Evolutionary conservation across 2,888 invertebrate species (phyloP).

Genomic region (Allygus modestus): DNA sequence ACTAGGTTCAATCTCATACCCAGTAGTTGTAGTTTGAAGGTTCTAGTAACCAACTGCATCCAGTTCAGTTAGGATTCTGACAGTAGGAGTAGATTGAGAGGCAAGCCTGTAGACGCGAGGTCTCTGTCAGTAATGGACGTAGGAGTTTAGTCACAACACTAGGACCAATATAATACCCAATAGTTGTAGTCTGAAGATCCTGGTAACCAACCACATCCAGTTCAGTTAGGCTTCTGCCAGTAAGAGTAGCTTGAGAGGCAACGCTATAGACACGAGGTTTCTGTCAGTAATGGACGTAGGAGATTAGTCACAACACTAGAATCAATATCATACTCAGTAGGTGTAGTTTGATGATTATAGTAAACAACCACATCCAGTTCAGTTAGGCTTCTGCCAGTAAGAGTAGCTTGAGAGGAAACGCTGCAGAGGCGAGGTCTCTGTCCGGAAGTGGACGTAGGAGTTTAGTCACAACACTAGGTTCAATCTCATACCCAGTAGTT

Average conservation of each 20-base stretch:
- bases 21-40: no score
- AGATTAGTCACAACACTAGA: neutral
- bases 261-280: neutral
- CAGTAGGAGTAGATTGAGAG: neutral
- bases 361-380: no score
- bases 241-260: constrained; percentile 15
- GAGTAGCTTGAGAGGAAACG: no score
- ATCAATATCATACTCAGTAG: neutral
- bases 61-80: neutral
- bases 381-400: no score
- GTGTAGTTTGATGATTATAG: no score
- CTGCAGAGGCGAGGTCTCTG: no score
- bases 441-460: no score
- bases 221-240: neutral
- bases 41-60: no score
- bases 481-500: no score
- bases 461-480: no score
- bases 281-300: neutral
- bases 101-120: neutral
- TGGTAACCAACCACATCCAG: constrained; percentile 9
- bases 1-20: neutral
- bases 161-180: neutral
- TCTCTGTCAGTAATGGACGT: neutral
- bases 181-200: neutral
- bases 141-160: neutral